Base-by-base conservation (phyloP, 2,888 invertebrate genomes). In the Doris montereyensis region DNA sequence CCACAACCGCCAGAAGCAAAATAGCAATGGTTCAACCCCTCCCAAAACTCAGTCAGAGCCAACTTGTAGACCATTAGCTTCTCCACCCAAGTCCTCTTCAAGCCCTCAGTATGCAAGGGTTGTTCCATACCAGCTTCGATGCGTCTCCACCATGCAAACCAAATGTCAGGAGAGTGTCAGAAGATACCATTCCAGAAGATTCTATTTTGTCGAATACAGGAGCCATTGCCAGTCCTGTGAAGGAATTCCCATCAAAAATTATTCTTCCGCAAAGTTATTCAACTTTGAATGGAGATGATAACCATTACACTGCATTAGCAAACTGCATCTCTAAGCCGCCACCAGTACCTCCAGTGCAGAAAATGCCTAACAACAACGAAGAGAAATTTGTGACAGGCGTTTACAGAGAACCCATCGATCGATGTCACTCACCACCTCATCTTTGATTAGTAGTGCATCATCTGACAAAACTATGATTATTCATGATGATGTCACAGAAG, bases 351-450 rank as follows among this genome's bases (percentile, higher is more conserved):
- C 70, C 65, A 1, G 35, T 32, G 24, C 52, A 76, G 13, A 70
- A 21, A 10, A 70, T 24, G 26, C 74, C 73, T 21, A 78, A 78
- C 28, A 62, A 34, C 1, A 34, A 80, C 13, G 85, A 86, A 58
- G 88, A 88, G 26, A 82, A 83, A 52, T 85, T 88, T 80, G 88
- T 88, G 1, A 87, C 85, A 30, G 88, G 86, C 17, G 85, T 86
- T 0, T 88, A 88, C 73, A 77, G 87, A 26, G 88, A 88, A 78
- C 88, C 88, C 2, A 83, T 88, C 24, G 82, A 83, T 62, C 67
- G 77, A 21, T 81, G 79, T 21, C 74, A 62, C 32, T 81, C 81
- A 2, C 34, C 77, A 21, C 81, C 82, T 77, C 82, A 8, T 81
- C 82, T 17, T 75, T 74, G 28, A 62, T 70, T 34, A 81, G 80